Base-by-base conservation (phyloP, 2,113 vertebrate genomes). In the Lipophrys pholis region DNA sequence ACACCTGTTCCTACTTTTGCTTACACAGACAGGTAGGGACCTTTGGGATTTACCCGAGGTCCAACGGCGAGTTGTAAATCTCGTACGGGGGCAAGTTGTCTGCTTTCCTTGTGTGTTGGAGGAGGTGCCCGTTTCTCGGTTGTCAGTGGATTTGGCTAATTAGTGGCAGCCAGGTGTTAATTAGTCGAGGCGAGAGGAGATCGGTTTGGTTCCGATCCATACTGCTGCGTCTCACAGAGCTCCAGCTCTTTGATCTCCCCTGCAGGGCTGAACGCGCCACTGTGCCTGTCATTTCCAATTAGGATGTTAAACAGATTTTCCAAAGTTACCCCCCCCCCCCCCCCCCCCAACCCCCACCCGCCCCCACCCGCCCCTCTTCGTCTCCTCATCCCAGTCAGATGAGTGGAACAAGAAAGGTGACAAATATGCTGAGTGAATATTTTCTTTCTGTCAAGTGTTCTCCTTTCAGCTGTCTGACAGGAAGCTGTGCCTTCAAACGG, bases 221-320 rank as follows among this genome's bases (percentile, higher is more conserved):
- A 87, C 73, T 40, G 66, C 62, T 48, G 60, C 69, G 80, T 88
- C 82, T 86, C 83, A 81, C 11, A 63, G 80, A 87, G 69, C 78
- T 86, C 45, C 71, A 53, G 55, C 65, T 87, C 88, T 88, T 90
- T 85, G 88, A 92, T 90, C 89, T 80, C 30, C 78, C 85, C 84
- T 80, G 78, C 73, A 86, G 88, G 80, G 80, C 73, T 86, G 75
- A 86, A 82, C 43, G 80, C 65, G 40, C 81, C 73, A 86, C 87
- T 54, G 80, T 80, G 76, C 80, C 78, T 90, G 91, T 89, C 91
- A 86, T 91, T 90, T 88, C 72, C 88, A 91, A 90, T 92, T 87
- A 89, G 87, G 73, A 86, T 81, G 87, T 91, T 87, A 78, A 89
- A 82, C 76, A 87, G 88, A 87, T 86, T 78, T 86, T 73, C 63